These are phyloP conservation scores for Samia ricini DNA, from an alignment of 1,140 invertebrate genomes.

Conservation along the genomic window DNA sequence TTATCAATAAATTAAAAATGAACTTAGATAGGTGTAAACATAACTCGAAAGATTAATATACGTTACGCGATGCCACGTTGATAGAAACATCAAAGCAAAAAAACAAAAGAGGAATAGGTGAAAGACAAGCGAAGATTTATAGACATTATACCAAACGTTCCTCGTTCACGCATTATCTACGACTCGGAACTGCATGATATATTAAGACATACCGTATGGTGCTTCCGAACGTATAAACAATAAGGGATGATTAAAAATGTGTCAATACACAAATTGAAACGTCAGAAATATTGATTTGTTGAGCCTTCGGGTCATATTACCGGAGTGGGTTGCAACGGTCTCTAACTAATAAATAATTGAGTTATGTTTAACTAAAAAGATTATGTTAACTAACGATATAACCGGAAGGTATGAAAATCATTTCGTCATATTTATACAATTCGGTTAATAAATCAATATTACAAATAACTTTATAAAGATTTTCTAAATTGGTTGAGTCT, in stretches of 20 bases:
- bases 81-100: conserved; percentile 45
- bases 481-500: too few relatives aligned
- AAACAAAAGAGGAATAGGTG: conserved; percentile 43
- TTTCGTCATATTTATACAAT: too few relatives aligned
- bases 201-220: conserved; percentile 49
- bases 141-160: conserved; percentile 30
- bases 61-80: conserved; percentile 46
- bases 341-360: conserved; percentile 23
- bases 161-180: conserved; percentile 25
- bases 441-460: too few relatives aligned
- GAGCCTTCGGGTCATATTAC: conserved; percentile 32
- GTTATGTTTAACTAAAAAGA: conserved; percentile 12
- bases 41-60: conserved; percentile 45
- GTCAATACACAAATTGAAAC: conserved; percentile 74
- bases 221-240: conserved; percentile 69
- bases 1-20: conserved; percentile 8
- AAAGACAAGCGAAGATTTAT: conserved; percentile 54
- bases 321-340: conserved; percentile 27
- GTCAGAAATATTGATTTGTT: conserved; percentile 71
- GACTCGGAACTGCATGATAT: conserved; percentile 34
- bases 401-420: conserved; percentile 15
- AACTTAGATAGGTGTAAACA: conserved; percentile 11
- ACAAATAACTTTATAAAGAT: too few relatives aligned
- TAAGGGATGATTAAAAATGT: conserved; percentile 66
- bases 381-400: conserved; percentile 9